Conservation (phyloP, 2,797 vertebrate genomes). For the Petrocephalus schoutedeni region DNA sequence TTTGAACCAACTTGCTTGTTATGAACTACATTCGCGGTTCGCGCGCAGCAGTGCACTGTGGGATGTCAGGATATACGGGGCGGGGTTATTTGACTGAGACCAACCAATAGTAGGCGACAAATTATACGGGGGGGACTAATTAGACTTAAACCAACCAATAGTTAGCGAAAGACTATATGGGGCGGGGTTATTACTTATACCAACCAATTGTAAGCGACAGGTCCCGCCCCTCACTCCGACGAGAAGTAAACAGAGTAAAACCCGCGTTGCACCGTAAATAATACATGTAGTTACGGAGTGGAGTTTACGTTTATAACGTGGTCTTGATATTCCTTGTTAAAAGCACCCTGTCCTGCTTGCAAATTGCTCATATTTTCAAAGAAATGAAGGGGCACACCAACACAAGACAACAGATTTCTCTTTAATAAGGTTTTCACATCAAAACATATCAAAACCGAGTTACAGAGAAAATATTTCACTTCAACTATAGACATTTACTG, state of each 20-base stretch:
- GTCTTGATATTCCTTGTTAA: too few relatives aligned
- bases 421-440: conserved; percentile 58
- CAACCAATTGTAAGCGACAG: neutral
- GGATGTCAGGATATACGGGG: neutral
- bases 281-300: too few relatives aligned
- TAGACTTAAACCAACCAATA: neutral
- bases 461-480: conserved; percentile 48
- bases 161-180: neutral
- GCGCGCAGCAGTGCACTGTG: conserved; percentile 36
- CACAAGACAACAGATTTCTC: neutral
- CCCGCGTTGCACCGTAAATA: too few relatives aligned
- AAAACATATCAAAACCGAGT: conserved; percentile 70
- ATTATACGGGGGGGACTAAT: neutral
- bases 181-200: neutral
- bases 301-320: too few relatives aligned
- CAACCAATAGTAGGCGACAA: neutral
- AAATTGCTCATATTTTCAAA: too few relatives aligned
- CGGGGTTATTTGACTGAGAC: neutral
- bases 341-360: too few relatives aligned
- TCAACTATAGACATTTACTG: conserved; percentile 39
- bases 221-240: neutral
- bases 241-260: neutral
- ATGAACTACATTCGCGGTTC: conserved; percentile 25
- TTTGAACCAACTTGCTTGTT: neutral
- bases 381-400: too few relatives aligned